Evolutionary conservation across 1,140 invertebrate genomes (phyloP).

Genomic region (Bombus superbus): DNA sequence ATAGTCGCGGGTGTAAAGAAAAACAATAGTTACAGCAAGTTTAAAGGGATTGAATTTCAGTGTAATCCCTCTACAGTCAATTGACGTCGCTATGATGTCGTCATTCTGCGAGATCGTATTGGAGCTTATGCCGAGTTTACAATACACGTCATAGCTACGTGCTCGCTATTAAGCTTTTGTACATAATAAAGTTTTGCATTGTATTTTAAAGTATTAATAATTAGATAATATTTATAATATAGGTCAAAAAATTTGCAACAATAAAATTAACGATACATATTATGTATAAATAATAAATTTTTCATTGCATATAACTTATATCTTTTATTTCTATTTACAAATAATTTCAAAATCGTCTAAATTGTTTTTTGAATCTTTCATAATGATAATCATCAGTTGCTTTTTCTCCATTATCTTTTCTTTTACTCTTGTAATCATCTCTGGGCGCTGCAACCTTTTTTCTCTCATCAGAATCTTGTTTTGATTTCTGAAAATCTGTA

Average conservation of each 20-base stretch:
- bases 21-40: slow-evolving; percentile 16
- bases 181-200: not conserved
- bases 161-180: not conserved
- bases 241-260: not conserved
- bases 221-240: not conserved
- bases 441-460: slow-evolving; percentile 82
- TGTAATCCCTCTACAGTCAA: slow-evolving; percentile 29
- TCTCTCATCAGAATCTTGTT: slow-evolving; percentile 83
- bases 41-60: slow-evolving; percentile 35
- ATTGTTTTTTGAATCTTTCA: slow-evolving; percentile 98
- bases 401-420: slow-evolving; percentile 91
- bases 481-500: slow-evolving; percentile 84
- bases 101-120: slow-evolving; percentile 31
- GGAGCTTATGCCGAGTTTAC: slow-evolving; percentile 34
- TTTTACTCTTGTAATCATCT: slow-evolving; percentile 85
- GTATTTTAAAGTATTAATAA: not conserved
- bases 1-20: slow-evolving; percentile 81
- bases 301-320: not conserved
- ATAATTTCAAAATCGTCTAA: slow-evolving; percentile 90
- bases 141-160: not conserved
- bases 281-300: slow-evolving; percentile 2
- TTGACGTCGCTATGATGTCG: slow-evolving; percentile 39
- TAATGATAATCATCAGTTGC: slow-evolving; percentile 99
- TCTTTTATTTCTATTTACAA: slow-evolving; percentile 15
- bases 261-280: too few species aligned